A percentile compares a stretch with the other conserved stretches of the same genome.
These are phyloP conservation scores for Drosophila takahashii DNA, from an alignment of 1,140 invertebrate genomes.

Conservation along the genomic window DNA sequence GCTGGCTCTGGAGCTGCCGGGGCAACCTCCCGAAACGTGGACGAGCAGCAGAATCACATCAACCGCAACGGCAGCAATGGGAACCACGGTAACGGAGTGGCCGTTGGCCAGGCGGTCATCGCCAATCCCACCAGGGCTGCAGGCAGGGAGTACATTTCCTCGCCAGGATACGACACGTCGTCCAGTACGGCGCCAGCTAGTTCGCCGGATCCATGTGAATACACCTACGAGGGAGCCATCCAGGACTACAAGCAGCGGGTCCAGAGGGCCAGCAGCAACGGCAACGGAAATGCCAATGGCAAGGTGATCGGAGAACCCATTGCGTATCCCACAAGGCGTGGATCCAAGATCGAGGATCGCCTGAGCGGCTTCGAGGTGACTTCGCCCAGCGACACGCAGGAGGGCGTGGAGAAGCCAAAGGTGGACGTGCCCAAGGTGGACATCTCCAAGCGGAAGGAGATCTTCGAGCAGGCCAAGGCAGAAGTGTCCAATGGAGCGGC, in stretches of 20 bases:
- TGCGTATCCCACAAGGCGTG: conserved; percentile 70
- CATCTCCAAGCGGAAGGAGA: conserved; percentile 91
- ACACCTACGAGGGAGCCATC: conserved; percentile 94
- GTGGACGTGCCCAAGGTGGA: conserved; percentile 91
- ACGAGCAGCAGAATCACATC: conserved; percentile 71
- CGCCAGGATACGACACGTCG: conserved; percentile 81
- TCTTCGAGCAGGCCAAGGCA: conserved; percentile 89
- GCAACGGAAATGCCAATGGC: conserved; percentile 42
- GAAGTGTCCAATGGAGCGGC: conserved; percentile 64
- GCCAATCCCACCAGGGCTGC: conserved; percentile 40
- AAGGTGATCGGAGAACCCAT: conserved; percentile 58
- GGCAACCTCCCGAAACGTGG: conserved; percentile 16
- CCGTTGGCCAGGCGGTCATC: conserved; percentile 37
- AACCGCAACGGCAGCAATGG: conserved; percentile 56
- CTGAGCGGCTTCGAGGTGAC: conserved; percentile 80
- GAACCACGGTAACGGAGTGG: conserved; percentile 38
- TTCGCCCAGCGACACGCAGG: conserved; percentile 83
- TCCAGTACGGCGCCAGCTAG: conserved; percentile 79
- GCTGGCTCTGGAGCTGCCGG: conserved; percentile 20
- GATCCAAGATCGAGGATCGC: conserved; percentile 82
- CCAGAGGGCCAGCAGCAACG: conserved; percentile 85
- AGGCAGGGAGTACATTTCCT: conserved; percentile 77
- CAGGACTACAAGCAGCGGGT: conserved; percentile 92
- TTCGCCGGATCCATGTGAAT: conserved; percentile 86
- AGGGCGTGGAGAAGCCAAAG: conserved; percentile 84